Evolutionary conservation across 2,113 vertebrate species (phyloP).

Genomic region (Colinus virginianus): DNA sequence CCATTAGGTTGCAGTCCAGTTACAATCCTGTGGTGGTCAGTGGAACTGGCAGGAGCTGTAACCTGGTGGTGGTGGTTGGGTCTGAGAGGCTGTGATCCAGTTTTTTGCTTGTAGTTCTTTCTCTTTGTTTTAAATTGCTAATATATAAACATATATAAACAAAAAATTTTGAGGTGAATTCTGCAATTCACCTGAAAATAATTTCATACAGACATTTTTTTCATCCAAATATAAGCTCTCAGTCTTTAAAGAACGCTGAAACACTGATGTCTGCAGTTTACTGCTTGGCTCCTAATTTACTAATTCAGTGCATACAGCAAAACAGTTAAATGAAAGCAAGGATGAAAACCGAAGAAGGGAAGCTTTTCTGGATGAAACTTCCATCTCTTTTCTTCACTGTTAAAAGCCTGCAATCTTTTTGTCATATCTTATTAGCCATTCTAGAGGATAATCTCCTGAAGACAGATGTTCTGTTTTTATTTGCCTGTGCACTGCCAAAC

Average conservation of each 20-base stretch:
- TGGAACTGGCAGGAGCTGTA: background rate
- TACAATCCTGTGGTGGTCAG: background rate
- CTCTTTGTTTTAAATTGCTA: background rate
- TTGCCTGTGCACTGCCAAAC: background rate
- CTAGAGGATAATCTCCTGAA: constrained; percentile 26
- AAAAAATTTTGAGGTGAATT: no score
- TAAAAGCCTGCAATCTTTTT: constrained; percentile 23
- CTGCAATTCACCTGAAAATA: background rate
- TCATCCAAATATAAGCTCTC: background rate
- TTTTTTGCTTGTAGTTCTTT: background rate
- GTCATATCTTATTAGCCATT: constrained; percentile 18
- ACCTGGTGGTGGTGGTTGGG: fast-evolving
- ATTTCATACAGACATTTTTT: background rate
- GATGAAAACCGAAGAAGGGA: background rate
- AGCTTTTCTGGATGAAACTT: constrained; percentile 21
- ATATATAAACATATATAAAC: background rate
- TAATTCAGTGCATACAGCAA: background rate
- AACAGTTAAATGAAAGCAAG: background rate
- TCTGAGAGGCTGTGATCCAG: background rate
- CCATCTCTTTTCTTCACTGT: constrained; percentile 2
- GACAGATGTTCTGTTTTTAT: constrained; percentile 12
- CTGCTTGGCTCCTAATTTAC: background rate
- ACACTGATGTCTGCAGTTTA: background rate
- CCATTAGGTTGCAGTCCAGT: background rate
- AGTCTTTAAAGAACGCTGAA: background rate